Base-by-base conservation (phyloP, 64 coral and sea anemone species). In the Dendrophyllia cribrosa region DNA sequence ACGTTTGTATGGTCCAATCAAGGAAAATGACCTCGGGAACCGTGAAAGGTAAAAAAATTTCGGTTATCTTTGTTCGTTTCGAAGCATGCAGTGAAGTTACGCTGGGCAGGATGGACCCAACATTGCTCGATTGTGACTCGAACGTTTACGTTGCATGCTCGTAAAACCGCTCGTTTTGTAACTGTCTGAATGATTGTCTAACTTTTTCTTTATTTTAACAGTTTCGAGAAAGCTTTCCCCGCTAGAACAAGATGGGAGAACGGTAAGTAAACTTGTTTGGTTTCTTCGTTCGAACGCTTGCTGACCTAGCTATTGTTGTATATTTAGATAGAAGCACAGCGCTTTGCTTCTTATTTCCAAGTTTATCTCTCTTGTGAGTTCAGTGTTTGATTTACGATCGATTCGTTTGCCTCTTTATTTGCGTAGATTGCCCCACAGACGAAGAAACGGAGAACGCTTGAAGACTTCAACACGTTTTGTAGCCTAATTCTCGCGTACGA, bases 401-500 rank as follows among this genome's bases (percentile, higher is more conserved):
- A 48, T 61, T 7, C 66, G 44, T 43, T 50, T 60, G 17, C 64
- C 16, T 89, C 19, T 47, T 75, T 80, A 19, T 6, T 82, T 43
- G 76, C 88, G 5, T 89, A 99, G 97, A 90, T 84, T 58, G 92
- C 71, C 78, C 94, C 97, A 19, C 88, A 94, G 46, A 66, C 97
- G 46, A 99, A 99, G 79, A 99, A 96, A 71, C 78, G 82, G 34
- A 92, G 91, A 59, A 99, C 94, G 45, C 82, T 99, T 53, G 97
- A 99, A 77, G 97, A 96, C 58, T 99, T 99, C 71, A 99, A 99
- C 91, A 93, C 97, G 26, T 99, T 99, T 64, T 99, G 97, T 93
- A 99, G 97, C 68, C 88, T 96, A 19, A 92, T 99, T 91, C 91
- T 99, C 55, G 97, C 97, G 5, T 96, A 99, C 91, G 97, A 99